Evolutionary conservation across 2,888 invertebrate species (phyloP).

Genomic region (Drosophila trichaetosa): DNA sequence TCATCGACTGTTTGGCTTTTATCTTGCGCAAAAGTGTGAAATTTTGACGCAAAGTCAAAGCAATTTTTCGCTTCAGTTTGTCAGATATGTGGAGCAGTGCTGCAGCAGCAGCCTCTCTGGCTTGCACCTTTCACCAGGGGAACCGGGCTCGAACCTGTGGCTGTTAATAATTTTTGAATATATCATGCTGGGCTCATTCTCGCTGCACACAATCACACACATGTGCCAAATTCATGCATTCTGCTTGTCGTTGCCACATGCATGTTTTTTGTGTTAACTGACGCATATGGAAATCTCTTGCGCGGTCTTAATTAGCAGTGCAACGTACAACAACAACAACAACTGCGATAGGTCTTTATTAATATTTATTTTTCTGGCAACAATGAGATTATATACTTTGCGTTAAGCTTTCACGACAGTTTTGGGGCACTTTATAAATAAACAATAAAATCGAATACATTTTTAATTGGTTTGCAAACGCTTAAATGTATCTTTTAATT

Average conservation of each 20-base stretch:
- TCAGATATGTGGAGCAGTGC: slow-evolving; percentile 69
- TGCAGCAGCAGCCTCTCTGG: slow-evolving; percentile 11
- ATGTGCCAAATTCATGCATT: slow-evolving; percentile 26
- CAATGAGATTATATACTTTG: slow-evolving; percentile 24
- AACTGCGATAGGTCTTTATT: slow-evolving; percentile 16
- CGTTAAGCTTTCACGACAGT: slow-evolving; percentile 35
- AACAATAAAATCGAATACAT: slow-evolving; percentile 22
- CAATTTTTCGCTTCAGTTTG: slow-evolving; percentile 73
- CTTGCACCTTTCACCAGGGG: slow-evolving; percentile 63
- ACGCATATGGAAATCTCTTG: slow-evolving; percentile 40
- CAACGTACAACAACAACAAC: slow-evolving; percentile 30
- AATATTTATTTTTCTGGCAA: slow-evolving; percentile 12
- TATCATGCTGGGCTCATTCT: slow-evolving; percentile 69
- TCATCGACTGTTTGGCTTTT: slow-evolving; percentile 55
- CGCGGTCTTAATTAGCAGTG: slow-evolving; percentile 71
- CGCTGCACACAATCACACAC: slow-evolving; percentile 32
- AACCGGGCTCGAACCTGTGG: slow-evolving; percentile 26
- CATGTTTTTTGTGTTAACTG: slow-evolving; percentile 19
- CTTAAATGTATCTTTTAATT: slow-evolving; percentile 26
- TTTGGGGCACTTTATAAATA: slow-evolving; percentile 24
- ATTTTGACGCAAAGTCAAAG: slow-evolving; percentile 77
- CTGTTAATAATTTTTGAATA: slow-evolving; percentile 72
- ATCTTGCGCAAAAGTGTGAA: slow-evolving; percentile 74
- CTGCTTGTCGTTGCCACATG: slow-evolving; percentile 28
- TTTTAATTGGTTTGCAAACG: slow-evolving; percentile 23